A percentile compares a stretch with the other conserved stretches of the same genome.
Conservation (phyloP, 2,797 vertebrate genomes). For the Ctenopoma kingsleyae region DNA sequence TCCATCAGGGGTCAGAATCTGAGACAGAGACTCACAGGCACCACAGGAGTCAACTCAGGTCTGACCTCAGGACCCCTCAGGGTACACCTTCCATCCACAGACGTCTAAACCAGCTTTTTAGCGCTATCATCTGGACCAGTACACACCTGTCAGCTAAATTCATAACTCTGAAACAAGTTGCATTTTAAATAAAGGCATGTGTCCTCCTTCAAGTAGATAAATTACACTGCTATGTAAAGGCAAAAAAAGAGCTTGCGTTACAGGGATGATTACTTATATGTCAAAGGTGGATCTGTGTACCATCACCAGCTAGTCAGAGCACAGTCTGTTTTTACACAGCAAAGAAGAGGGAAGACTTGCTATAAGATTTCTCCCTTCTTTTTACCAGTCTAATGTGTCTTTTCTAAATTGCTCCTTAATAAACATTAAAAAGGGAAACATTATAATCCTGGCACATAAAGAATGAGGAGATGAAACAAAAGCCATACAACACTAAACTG, state of each 20-base stretch:
- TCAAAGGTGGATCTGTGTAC: slow-evolving; percentile 15
- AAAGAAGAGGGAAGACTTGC: slow-evolving; percentile 14
- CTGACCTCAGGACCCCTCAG: slow-evolving; percentile 64
- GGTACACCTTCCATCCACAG: slow-evolving; percentile 23
- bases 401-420: slow-evolving; percentile 34
- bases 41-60: slow-evolving; percentile 59
- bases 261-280: slow-evolving; percentile 7
- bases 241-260: slow-evolving; percentile 6
- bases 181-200: slow-evolving; percentile 1
- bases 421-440: slow-evolving; percentile 6
- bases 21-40: slow-evolving; percentile 67
- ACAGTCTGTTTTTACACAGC: slow-evolving; percentile 36
- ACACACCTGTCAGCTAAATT: slow-evolving; percentile 23
- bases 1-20: slow-evolving; percentile 43
- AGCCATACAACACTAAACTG: too few species aligned
- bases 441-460: background rate
- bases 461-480: background rate
- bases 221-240: background rate
- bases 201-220: slow-evolving; percentile 26
- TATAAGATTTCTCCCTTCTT: background rate
- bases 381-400: background rate
- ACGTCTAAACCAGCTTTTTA: slow-evolving; percentile 24
- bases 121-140: slow-evolving; percentile 24
- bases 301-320: slow-evolving; percentile 43
- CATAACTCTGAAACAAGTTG: slow-evolving; percentile 5